These are phyloP conservation scores for Pithys albifrons DNA, from an alignment of 2,113 vertebrate species.

Conservation along the genomic window DNA sequence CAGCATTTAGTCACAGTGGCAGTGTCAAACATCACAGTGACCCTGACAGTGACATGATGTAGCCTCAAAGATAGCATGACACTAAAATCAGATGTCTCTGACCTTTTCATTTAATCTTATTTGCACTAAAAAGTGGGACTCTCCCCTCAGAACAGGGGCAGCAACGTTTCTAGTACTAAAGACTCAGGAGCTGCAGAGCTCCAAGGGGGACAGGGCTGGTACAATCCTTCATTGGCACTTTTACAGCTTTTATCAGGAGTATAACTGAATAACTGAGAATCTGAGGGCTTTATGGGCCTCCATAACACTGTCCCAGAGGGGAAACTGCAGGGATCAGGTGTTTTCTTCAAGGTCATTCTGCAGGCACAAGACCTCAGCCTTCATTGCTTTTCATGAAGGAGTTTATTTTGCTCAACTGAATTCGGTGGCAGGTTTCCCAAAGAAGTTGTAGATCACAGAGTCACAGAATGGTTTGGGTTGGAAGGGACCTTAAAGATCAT, in stretches of 20 bases:
- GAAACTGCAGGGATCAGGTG: background rate
- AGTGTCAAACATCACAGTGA: background rate
- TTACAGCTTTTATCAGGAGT: background rate
- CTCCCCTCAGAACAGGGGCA: background rate
- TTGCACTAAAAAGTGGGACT: background rate
- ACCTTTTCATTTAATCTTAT: background rate
- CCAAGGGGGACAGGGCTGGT: background rate
- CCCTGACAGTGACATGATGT: background rate
- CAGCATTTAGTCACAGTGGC: background rate
- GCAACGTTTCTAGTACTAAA: background rate
- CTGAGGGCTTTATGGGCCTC: background rate
- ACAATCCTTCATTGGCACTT: background rate
- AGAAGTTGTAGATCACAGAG: background rate
- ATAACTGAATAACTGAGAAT: background rate
- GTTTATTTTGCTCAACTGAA: background rate
- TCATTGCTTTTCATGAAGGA: background rate
- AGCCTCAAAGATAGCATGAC: background rate
- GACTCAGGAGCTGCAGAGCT: background rate
- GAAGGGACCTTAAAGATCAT: background rate
- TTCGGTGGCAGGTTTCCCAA: background rate
- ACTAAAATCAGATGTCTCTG: background rate
- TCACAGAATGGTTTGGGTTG: background rate
- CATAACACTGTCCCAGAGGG: fast-evolving
- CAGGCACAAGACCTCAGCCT: background rate
- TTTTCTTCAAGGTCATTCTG: background rate